These are phyloP conservation scores for Sparus aurata DNA, from an alignment of 2,797 vertebrate genomes.

Conservation along the genomic window DNA sequence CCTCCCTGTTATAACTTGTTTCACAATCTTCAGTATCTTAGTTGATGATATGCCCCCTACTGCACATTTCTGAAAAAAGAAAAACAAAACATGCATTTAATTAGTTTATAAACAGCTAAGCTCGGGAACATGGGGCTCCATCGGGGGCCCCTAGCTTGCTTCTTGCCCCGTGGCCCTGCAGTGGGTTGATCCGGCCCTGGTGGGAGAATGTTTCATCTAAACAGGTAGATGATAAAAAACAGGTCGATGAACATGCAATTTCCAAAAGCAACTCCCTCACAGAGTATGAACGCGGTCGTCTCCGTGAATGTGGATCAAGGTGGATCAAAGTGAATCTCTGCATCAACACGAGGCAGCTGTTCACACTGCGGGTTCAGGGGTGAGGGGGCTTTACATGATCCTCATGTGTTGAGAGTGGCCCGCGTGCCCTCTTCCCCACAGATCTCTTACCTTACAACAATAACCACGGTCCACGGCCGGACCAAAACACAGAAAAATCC, in stretches of 20 bases:
- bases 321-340: constrained; percentile 80
- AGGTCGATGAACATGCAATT: constrained; percentile 38
- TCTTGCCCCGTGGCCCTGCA: neutral
- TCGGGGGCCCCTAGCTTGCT: neutral
- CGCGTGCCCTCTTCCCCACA: constrained; percentile 64
- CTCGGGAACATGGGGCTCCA: neutral
- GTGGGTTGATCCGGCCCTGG: constrained; percentile 7
- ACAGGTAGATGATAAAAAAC: constrained; percentile 48
- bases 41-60: neutral
- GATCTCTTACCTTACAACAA: constrained; percentile 82
- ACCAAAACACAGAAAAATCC: constrained; percentile 62
- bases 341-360: constrained; percentile 82
- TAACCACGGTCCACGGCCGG: constrained; percentile 74
- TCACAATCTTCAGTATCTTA: neutral
- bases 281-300: constrained; percentile 44
- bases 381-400: constrained; percentile 81
- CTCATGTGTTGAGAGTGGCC: constrained; percentile 78
- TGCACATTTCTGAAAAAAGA: too few species aligned
- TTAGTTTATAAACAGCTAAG: neutral
- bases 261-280: constrained; percentile 44
- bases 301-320: constrained; percentile 73
- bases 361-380: constrained; percentile 79
- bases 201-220: constrained; percentile 44
- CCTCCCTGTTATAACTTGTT: neutral
- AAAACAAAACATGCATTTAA: neutral